Evolutionary conservation across 2,113 vertebrate species (phyloP).

Genomic region (Polypterus bichir): DNA sequence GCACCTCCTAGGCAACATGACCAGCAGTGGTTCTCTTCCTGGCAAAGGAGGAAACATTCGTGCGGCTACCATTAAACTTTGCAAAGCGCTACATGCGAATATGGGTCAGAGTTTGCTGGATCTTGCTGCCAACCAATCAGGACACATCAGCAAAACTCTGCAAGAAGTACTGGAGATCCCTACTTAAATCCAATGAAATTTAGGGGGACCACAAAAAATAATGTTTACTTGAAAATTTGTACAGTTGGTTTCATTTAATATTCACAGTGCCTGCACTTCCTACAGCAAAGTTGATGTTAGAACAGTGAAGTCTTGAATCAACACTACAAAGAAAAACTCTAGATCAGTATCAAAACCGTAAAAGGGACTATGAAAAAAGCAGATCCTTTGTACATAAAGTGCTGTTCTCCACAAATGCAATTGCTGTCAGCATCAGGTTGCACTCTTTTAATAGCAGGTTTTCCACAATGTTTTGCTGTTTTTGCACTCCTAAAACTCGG

Average conservation of each 20-base stretch:
- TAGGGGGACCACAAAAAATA: slow-evolving; percentile 12
- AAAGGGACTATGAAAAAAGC: neutral
- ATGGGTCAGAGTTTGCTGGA: slow-evolving; percentile 64
- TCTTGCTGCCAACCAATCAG: slow-evolving; percentile 55
- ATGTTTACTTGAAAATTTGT: slow-evolving; percentile 42
- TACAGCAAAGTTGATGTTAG: slow-evolving; percentile 20
- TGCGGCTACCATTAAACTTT: slow-evolving; percentile 57
- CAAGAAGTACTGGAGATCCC: slow-evolving; percentile 57
- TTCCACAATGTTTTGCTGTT: neutral
- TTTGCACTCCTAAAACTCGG: neutral
- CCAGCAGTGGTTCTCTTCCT: slow-evolving; percentile 57
- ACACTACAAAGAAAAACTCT: slow-evolving; percentile 10
- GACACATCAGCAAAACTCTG: slow-evolving; percentile 54
- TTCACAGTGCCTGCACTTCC: slow-evolving; percentile 55
- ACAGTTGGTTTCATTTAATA: slow-evolving; percentile 27
- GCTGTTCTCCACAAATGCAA: neutral
- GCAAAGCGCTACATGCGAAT: slow-evolving; percentile 61
- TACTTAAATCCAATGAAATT: slow-evolving; percentile 14
- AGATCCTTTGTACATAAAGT: neutral
- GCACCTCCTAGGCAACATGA: slow-evolving; percentile 68
- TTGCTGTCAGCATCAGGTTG: neutral
- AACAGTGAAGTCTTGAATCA: slow-evolving; percentile 23
- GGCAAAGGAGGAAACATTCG: slow-evolving; percentile 60
- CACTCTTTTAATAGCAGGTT: neutral
- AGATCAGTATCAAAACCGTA: neutral